These are phyloP conservation scores for Saturnia pavonia DNA, from an alignment of 2,888 invertebrate species.

Conservation along the genomic window DNA sequence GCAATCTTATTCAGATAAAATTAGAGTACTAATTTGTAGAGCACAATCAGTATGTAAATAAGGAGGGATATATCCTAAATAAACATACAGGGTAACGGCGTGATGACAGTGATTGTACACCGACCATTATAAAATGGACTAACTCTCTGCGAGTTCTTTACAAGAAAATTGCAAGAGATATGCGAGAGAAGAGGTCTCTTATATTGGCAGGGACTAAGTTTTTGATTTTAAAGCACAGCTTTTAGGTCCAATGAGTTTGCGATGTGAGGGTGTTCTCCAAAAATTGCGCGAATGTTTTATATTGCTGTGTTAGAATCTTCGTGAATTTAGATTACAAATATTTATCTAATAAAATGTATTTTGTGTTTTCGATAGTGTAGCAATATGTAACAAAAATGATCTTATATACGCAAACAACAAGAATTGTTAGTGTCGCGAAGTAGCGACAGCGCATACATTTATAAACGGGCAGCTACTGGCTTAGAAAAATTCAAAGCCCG, in stretches of 20 bases:
- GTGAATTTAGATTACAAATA: not conserved
- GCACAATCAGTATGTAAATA: constrained; percentile 58
- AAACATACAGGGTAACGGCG: constrained; percentile 71
- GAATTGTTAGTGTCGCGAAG: not conserved
- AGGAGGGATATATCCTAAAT: constrained; percentile 73
- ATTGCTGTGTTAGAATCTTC: not conserved
- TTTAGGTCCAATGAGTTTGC: constrained; percentile 39
- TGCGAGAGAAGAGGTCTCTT: constrained; percentile 35
- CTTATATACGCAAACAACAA: not conserved
- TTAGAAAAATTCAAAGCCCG: no score
- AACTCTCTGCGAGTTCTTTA: constrained; percentile 30
- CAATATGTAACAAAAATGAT: not conserved
- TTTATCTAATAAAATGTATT: not conserved
- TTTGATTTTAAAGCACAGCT: constrained; percentile 50
- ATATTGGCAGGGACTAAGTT: constrained; percentile 43
- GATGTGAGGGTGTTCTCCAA: constrained; percentile 23
- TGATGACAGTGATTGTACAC: constrained; percentile 54
- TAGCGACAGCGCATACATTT: no score
- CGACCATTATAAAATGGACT: constrained; percentile 52
- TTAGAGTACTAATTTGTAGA: constrained; percentile 55
- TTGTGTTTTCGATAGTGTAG: not conserved
- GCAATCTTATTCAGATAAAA: constrained; percentile 40
- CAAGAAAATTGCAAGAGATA: constrained; percentile 24
- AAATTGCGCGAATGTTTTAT: constrained; percentile 6
- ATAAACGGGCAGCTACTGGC: no score